phyloP scores from a whole-genome alignment of 2,797 vertebrate species.

The Sebastes jordani region DNA sequence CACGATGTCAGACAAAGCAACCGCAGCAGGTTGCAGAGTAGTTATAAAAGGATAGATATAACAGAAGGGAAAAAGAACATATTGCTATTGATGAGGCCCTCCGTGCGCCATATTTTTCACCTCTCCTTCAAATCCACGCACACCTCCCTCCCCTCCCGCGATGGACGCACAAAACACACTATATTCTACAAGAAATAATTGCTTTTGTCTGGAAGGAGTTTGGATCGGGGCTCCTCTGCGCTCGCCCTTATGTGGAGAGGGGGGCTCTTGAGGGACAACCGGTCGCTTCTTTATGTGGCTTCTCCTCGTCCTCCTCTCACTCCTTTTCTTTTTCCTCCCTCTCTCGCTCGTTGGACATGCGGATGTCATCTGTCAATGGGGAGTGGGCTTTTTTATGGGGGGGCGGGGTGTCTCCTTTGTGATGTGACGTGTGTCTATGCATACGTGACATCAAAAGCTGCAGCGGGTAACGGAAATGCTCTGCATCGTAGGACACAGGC shows the following conservation, averaged over 20 bases:
- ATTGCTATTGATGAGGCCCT: constrained; percentile 74
- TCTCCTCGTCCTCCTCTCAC: constrained; percentile 25
- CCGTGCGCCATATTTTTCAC: constrained; percentile 71
- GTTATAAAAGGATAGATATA: constrained; percentile 65
- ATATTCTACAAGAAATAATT: constrained; percentile 94
- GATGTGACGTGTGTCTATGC: constrained; percentile 63
- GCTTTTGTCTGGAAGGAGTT: constrained; percentile 97
- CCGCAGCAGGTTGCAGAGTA: constrained; percentile 61
- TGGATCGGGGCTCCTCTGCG: constrained; percentile 80
- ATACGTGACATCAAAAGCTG: constrained; percentile 58
- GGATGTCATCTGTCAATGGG: constrained; percentile 84
- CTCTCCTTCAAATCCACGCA: constrained; percentile 68
- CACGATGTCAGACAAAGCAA: constrained; percentile 56
- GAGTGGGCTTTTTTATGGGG: constrained; percentile 33
- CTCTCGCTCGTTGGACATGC: constrained; percentile 69
- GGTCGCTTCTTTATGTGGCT: constrained; percentile 77
- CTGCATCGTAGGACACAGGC: background rate
- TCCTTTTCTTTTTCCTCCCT: constrained; percentile 31
- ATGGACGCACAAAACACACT: constrained; percentile 82
- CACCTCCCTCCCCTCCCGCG: constrained; percentile 57
- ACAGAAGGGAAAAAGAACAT: constrained; percentile 62
- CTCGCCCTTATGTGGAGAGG: constrained; percentile 65
- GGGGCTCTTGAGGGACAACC: constrained; percentile 85
- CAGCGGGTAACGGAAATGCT: constrained; percentile 28
- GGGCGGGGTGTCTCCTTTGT: constrained; percentile 58